Conservation (phyloP, 2,888 invertebrate genomes). For the Drosophila neonasuta region DNA sequence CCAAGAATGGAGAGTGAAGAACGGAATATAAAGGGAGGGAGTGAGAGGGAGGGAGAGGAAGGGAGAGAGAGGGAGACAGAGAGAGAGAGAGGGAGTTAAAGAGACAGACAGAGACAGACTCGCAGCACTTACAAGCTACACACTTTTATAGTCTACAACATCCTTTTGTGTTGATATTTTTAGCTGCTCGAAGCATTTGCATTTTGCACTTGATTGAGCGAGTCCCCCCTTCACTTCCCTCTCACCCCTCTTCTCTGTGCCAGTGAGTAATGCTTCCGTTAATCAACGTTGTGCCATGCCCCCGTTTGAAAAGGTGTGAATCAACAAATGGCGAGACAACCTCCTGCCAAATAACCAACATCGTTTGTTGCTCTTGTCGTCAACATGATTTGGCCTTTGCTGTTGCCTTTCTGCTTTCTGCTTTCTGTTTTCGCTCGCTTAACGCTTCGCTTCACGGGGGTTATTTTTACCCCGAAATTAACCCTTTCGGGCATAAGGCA, state of each 20-base stretch:
- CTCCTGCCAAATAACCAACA: constrained; percentile 26
- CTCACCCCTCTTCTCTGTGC: background rate
- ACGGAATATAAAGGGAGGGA: background rate
- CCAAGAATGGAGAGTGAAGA: constrained; percentile 16
- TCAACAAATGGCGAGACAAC: constrained; percentile 64
- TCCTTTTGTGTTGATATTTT: constrained; percentile 68
- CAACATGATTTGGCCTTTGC: constrained; percentile 52
- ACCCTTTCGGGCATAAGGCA: constrained; percentile 63
- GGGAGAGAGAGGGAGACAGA: background rate
- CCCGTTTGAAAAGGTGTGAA: constrained; percentile 66
- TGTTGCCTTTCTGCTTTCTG: constrained; percentile 23
- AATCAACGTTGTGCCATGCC: constrained; percentile 48
- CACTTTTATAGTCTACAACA: constrained; percentile 60
- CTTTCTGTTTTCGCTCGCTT: constrained; percentile 36
- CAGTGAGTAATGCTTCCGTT: constrained; percentile 73
- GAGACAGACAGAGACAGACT: background rate
- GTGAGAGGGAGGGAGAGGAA: too few species aligned
- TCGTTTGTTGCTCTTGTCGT: constrained; percentile 25
- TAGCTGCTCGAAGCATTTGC: constrained; percentile 61
- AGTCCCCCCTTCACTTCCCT: background rate
- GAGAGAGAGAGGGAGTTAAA: background rate
- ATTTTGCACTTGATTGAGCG: constrained; percentile 71
- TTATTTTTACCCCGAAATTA: constrained; percentile 58
- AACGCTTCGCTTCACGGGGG: constrained; percentile 51
- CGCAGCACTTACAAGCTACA: constrained; percentile 28